Base-by-base conservation (phyloP, 2,113 vertebrate species). In the Oreochromis aureus region DNA sequence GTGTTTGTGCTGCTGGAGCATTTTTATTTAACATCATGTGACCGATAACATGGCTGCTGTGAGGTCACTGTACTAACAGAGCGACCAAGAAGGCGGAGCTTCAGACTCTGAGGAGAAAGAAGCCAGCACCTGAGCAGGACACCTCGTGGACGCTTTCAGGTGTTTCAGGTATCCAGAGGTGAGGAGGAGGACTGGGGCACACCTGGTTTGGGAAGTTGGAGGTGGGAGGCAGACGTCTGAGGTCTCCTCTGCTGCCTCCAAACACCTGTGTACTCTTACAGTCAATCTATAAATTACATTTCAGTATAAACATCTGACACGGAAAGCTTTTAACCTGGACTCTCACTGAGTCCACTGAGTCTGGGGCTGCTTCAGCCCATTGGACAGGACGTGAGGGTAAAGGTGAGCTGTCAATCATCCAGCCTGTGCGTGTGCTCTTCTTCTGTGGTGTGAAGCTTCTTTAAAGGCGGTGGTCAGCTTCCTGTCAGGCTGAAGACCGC, bases 91-190 rank as follows among this genome's bases (percentile, higher is more conserved):
- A 69, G 61, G 34, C 11, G 0, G 61, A 22, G 61, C 61, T 39
- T 34, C 34, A 66, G 61, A 36, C 61, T 36, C 59, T 18, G 27
- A 32, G 58, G 58, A 32, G 27, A 32, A 59, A 59, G 56, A 19
- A 63, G 59, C 32, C 18, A 18, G 59, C 32, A 63, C 30, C 61
- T 66, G 61, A 66, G 61, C 61, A 66, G 34, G 61, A 66, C 1
- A 1, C 61, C 61, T 66, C 19, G 2, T 66, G 34, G 61, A 66
- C 0, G 19, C 10, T 34, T 39, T 69, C 39, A 16, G 1, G 39
- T 24, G 66, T 71, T 71, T 71, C 66, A 71, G 39, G 39, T 71
- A 44, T 71, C n/a, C 66, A 71, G 66, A 12, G 32, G 18, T 36
- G 12, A 44, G 66, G 66, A 39, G 61, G 61, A 6, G 63, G 36